These are phyloP conservation scores for Archegozetes longisetosus DNA, from an alignment of 1,140 invertebrate genomes.

Conservation along the genomic window DNA sequence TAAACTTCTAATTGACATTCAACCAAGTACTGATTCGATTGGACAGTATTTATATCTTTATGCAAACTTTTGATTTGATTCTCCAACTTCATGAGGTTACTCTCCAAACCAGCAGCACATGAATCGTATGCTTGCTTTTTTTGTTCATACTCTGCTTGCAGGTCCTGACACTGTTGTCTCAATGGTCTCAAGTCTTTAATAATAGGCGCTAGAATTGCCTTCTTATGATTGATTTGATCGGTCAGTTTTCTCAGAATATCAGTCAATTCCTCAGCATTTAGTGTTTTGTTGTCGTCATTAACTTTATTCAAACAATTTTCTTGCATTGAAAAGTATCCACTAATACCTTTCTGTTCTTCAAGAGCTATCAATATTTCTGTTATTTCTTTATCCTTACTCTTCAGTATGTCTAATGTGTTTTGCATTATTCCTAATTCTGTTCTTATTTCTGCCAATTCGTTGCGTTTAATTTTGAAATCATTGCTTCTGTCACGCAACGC, in stretches of 20 bases:
- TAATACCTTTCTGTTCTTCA: constrained; percentile 34
- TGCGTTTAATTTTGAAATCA: constrained; percentile 56
- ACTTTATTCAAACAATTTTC: constrained; percentile 37
- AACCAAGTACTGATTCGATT: neutral
- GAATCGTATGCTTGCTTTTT: constrained; percentile 41
- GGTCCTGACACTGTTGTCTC: constrained; percentile 36
- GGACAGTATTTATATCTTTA: neutral
- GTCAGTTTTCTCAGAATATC: constrained; percentile 38
- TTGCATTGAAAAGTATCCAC: constrained; percentile 35
- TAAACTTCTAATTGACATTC: neutral
- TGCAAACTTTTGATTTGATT: constrained; percentile 27
- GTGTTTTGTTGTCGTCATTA: constrained; percentile 39
- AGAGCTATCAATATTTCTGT: constrained; percentile 15
- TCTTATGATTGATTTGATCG: constrained; percentile 37
- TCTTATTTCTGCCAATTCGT: constrained; percentile 49
- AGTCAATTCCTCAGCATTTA: constrained; percentile 40
- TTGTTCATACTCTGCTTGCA: constrained; percentile 40
- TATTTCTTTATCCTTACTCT: constrained; percentile 23
- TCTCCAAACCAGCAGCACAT: constrained; percentile 37
- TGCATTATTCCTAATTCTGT: constrained; percentile 48
- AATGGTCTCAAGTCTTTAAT: constrained; percentile 45
- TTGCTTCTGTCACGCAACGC: constrained; percentile 56
- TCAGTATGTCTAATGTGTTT: constrained; percentile 44
- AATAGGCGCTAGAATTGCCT: constrained; percentile 41
- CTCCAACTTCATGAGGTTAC: constrained; percentile 38